Conservation (phyloP, 1,140 invertebrate species). For the Solenopsis invicta region DNA sequence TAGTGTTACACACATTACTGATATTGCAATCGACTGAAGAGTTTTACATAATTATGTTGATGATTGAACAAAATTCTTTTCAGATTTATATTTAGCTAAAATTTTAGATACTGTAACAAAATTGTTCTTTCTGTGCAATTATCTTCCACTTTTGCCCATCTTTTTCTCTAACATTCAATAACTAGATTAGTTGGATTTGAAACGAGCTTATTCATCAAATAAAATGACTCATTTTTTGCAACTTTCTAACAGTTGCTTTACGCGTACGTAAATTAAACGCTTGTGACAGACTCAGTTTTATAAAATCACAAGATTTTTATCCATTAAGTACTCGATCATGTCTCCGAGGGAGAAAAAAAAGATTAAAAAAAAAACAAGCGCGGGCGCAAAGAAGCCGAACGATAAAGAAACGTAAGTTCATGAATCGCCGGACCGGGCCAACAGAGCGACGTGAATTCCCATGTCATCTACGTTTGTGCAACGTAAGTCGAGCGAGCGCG, state of each 20-base stretch:
- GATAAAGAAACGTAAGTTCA: background rate
- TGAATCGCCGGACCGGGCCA: too few relatives aligned
- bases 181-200: background rate
- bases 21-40: too few relatives aligned
- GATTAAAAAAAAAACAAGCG: constrained; percentile 5
- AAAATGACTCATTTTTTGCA: background rate
- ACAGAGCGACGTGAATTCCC: constrained; percentile 26
- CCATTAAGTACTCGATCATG: background rate
- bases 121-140: background rate
- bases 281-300: background rate
- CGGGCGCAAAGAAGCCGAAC: constrained; percentile 3
- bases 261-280: background rate
- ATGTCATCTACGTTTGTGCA: background rate
- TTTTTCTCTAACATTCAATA: background rate
- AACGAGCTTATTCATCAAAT: background rate
- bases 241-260: background rate
- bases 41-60: too few relatives aligned
- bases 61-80: too few relatives aligned
- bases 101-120: too few relatives aligned
- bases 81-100: too few relatives aligned
- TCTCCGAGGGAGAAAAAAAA: background rate
- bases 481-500: constrained; percentile 21
- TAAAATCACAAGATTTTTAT: background rate
- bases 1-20: too few relatives aligned
- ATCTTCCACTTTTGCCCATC: background rate